Conservation (phyloP, 2,797 vertebrate genomes). For the Xenopus petersii region DNA sequence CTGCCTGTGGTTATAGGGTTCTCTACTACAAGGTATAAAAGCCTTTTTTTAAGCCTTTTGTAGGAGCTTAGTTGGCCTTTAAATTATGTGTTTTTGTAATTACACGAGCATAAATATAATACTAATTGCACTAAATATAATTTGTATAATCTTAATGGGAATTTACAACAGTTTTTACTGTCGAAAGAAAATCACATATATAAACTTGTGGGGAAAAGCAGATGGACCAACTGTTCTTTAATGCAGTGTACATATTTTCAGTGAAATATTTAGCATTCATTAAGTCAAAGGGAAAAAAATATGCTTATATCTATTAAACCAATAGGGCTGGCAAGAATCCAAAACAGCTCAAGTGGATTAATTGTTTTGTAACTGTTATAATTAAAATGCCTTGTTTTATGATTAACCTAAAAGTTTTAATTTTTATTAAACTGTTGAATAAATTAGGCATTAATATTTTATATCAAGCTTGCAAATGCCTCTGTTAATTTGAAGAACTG, state of each 20-base stretch:
- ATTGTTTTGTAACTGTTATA: conserved; percentile 81
- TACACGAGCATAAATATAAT: not conserved
- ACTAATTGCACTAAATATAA: conserved; percentile 51
- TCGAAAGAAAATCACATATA: conserved; percentile 71
- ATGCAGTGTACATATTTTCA: conserved; percentile 68
- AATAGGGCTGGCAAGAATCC: conserved; percentile 71
- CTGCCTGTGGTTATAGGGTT: too few species aligned
- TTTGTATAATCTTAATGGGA: conserved; percentile 57
- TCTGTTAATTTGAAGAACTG: conserved; percentile 51
- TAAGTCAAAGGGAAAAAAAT: conserved; percentile 69
- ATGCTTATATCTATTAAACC: conserved; percentile 72
- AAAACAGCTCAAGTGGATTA: conserved; percentile 70
- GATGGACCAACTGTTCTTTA: conserved; percentile 72
- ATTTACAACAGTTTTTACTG: conserved; percentile 63
- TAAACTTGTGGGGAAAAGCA: conserved; percentile 67
- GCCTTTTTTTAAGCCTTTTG: too few species aligned
- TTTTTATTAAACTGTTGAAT: conserved; percentile 75
- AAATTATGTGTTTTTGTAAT: too few species aligned
- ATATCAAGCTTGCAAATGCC: conserved; percentile 63
- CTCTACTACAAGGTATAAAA: too few species aligned
- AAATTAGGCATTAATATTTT: conserved; percentile 81
- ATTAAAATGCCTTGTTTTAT: conserved; percentile 78
- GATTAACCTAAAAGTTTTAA: conserved; percentile 81
- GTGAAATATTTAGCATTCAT: conserved; percentile 76
- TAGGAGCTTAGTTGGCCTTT: too few species aligned